Evolutionary conservation across 2,888 invertebrate genomes (phyloP), one percentile per base, ranked within the genome.

Genomic region (Nyleta sp.): DNA sequence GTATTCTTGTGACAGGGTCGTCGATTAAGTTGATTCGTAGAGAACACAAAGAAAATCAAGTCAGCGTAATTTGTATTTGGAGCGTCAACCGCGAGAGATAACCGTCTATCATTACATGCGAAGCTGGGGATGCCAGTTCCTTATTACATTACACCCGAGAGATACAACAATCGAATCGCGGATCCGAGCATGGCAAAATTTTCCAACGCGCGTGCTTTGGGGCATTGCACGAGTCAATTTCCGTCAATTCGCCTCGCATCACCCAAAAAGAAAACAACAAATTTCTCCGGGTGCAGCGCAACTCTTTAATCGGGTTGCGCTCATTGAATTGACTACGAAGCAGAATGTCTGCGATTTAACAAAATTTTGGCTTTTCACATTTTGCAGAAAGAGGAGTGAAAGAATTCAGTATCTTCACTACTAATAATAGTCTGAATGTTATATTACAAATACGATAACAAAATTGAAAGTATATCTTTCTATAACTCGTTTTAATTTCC

Each of bases 141-240:
- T 73, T 57, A 65, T 64, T 64, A 50, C 13, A 59, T 73, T 65
- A 73, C 65, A 28, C 24, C 15, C 31, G 35, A 31, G 18, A 57
- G 55, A 71, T 44, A 59, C 52, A 70, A 50, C 38, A 28, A 53
- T 62, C 60, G 53, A 60, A 71, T 48, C 28, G 18, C 33, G 31
- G 20, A 53, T 33, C 31, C 65, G 22, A 53, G 15, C 42, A n/a
- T 53, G 46, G 38, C 48, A 28, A 52, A 52, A 62, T 62, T 52
- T 62, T 65, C 42, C 46, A 46, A 15, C 52, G 55, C 35, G 55
- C 11, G 33, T 70, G 28, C 38, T 70, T 38, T 15, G 24, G 50
- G 50, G 55, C 50, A 46, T 59, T 50, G 40, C 59, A 33, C 60
- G 17, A 60, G 33, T 52, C 52, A 60, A 60, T 70, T 60, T 52